Evolutionary conservation across 1,140 invertebrate genomes (phyloP), one percentile per base, ranked within the genome.

Genomic region (Drosophila ananassae): DNA sequence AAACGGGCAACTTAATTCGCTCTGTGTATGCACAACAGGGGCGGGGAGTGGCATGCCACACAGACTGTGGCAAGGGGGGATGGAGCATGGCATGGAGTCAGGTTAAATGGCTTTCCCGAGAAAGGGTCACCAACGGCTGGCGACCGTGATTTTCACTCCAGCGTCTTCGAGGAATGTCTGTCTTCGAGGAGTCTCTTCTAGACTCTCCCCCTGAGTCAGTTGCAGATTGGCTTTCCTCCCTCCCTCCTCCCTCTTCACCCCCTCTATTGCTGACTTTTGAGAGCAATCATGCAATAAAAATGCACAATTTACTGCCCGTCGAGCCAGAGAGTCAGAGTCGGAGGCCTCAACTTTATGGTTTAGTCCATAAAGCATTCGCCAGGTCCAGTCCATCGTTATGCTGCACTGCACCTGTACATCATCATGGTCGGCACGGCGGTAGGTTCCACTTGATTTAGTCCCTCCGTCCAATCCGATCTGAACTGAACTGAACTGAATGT

Each of bases 371-470:
- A 73, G 58, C 71, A 73, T 50, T 24, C 52, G 30, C 59, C 53
- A 13, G 41, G 2, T 5, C n/a, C 12, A 5, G 8, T 7, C 5
- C 39, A 30, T 30, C 53, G 63, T 66, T 66, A 75, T 75, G 72
- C 46, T 58, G 72, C 60, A 75, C 53, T 75, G 72, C 72, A 75
- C 59, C 71, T 74, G 72, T 74, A 63, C 44, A 44, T 51, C 59
- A 48, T 48, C 56, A 34, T 24, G 22, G 41, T 22, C 30, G 47
- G 22, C n/a, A 44, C 21, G 17, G 5, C 32, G 56, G 55, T 53
- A 51, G 58, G 72, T 81, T 81, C 61, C 73, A 79, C 61, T 77
- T 79, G 73, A 85, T 84, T 84, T 73, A 77, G 73, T 76, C 61
- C 58, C 10, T 37, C 34, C 34, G 17, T 17, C 17, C 17, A 17